Base-by-base conservation (phyloP, 53 echinoderm and acorn worm genomes). In the Holothuria leucospilota region DNA sequence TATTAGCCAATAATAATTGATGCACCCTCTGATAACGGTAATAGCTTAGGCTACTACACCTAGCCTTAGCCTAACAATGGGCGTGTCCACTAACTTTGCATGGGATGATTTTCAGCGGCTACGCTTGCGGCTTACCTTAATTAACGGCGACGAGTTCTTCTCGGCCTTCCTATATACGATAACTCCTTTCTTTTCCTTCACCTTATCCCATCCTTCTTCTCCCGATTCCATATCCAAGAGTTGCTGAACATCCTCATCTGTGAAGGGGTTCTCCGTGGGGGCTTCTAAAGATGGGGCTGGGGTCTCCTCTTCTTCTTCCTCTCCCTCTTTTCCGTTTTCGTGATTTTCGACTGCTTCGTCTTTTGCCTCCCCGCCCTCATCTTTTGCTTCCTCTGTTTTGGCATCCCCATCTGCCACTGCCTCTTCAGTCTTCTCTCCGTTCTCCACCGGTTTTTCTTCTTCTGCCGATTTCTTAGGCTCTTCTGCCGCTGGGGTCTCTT, bases 161-260 rank as follows among this genome's bases (percentile, higher is more conserved):
- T 96, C 96, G 9, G 94, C 75, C 62, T 96, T 96, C 82, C 92
- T 94, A 66, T 86, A 94, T 56, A 94, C 71, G 34, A 93, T 87
- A 39, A 87, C 94, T 38, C 94, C 96, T 78, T 96, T 96, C 68
- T 94, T 92, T 51, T 96, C 94, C 89, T 96, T 96, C 25, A 92
- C 90, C 64, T 92, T 96, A 62, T 96, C 94, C 96, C 96, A 96
- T 5, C 96, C 96, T 59, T 95, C 95, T 80, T 95, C 95, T n/a
- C 85, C 88, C 34, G 94, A 92, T 29, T 90, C 93, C n/a, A 92
- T 82, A 42, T 94, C 94, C 25, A 92, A 85, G 74, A 96, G 80
- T 23, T 96, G 92, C 46, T 96, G 92, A 56, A 94, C 84, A 87
- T 96, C 96, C 29, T 96, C 96, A 71, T 96, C 96, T 2, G 89